Base-by-base conservation (phyloP, 1,140 invertebrate genomes). In the Heterodera schachtii region DNA sequence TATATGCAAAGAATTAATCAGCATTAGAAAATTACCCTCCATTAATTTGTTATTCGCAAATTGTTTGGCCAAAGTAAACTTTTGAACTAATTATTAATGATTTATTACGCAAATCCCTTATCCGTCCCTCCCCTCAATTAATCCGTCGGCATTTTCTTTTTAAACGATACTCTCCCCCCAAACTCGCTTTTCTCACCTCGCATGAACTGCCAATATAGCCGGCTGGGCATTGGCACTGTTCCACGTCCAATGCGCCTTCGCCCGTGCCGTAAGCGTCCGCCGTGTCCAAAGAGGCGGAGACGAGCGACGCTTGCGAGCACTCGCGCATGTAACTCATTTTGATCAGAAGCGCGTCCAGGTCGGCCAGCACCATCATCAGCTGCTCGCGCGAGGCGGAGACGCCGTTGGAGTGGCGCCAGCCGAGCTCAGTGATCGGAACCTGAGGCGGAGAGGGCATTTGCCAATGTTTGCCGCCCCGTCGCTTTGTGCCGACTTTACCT, bases 351-450 rank as follows among this genome's bases (percentile, higher is more conserved):
- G 93, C 93, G 86, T 95, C 92, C 9, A 98, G 90, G 89, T 97
- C 94, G 81, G 96, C 95, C 60, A 99, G 91, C 1, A 95, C 95
- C 93, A 98, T 95, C 43, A 98, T 91, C 67, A 98, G 91, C 90
- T 96, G 93, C 88, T 96, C 95, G 16, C 97, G 92, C 80, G 95
- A 93, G 6, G 94, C 93, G 71, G 92, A 91, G 73, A 94, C 93
- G 3, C 95, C 96, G 90, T 97, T 95, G 84, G 93, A 92, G 82
- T 94, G 91, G 87, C 94, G 93, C 95, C 95, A 97, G 85, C 88
- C 86, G 80, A 90, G 87, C 90, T 92, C 84, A 9, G 71, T 77
- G 67, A 89, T 84, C 74, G 87, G 81, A 47, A 79, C 78, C 43
- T 81, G 77, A 64, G 49, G 21, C 66, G 60, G 21, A 41, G 46